phyloP scores from a whole-genome alignment of 2,113 vertebrate species.

The Melanocharis versteri region DNA sequence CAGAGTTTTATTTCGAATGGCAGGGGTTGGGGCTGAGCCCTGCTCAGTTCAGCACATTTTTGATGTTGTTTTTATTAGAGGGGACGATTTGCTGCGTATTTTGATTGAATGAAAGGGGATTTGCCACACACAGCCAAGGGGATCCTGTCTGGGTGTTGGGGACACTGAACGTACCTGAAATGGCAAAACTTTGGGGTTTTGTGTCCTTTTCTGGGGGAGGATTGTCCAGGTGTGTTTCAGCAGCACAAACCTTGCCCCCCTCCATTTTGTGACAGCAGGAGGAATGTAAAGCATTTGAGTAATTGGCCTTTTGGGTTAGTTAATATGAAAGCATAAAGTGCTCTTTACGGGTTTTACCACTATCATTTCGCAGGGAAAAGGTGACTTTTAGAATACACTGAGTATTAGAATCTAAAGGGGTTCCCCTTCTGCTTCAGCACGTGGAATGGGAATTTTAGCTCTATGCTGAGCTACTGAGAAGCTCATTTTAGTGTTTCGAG shows the following conservation, averaged over 20 bases:
- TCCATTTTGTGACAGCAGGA: background rate
- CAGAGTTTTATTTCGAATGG: background rate
- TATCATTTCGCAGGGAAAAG: fast-evolving
- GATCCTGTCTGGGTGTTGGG: background rate
- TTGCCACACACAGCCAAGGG: background rate
- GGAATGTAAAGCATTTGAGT: background rate
- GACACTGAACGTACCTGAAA: fast-evolving
- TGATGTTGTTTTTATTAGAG: fast-evolving
- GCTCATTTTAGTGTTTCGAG: background rate
- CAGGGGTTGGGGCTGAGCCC: background rate
- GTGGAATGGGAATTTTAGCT: background rate
- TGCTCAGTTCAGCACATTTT: background rate
- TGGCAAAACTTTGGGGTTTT: background rate
- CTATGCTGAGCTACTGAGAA: background rate
- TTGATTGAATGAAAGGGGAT: background rate
- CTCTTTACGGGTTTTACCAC: background rate
- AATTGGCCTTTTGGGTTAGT: background rate
- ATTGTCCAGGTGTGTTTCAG: background rate
- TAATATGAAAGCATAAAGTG: background rate
- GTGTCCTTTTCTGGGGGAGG: fast-evolving
- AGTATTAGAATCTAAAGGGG: background rate
- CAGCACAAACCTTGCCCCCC: background rate
- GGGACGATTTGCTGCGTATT: background rate
- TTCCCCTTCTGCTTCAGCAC: background rate
- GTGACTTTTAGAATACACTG: background rate